Evolutionary conservation across 2,113 vertebrate genomes (phyloP), one percentile per base, ranked within the genome.

Genomic region (Dermatemys mawii): DNA sequence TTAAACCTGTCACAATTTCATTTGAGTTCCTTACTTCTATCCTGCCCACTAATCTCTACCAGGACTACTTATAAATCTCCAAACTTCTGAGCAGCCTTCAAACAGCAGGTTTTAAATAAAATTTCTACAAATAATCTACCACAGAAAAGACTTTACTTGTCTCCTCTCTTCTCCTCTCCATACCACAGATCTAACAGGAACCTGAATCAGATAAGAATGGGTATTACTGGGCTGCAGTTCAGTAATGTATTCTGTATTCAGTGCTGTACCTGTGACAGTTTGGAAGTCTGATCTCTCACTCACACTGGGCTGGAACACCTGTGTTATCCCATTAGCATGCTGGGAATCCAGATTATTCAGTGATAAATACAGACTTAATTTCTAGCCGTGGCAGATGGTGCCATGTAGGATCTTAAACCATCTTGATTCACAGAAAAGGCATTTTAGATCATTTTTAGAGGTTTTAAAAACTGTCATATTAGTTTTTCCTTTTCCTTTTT

Each of bases 201-300:
- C 38, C 8, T 87, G 8, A 50, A 2, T 83, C 41, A 90, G 48
- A 73, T 2, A 48, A 35, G 83, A 80, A 26, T 78, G 26, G 54
- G 16, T 63, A 78, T 5, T 1, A 0, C 49, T 84, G n/a, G 26
- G 10, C 80, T 0, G 0, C 3, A 46, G 10, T 22, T 67, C 70
- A 67, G 2, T 48, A 78, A 63, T 84, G 86, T 1, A 4, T 63
- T 90, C 41, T 85, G 26, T 55, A 29, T 17, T 38, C 54, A 38
- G 2, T 35, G 4, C 2, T 83, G n/a, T 11, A n/a, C 16, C 3
- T 11, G 29, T 19, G 24, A 5, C 46, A 88, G 55, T 49, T 27
- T 73, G 13, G 13, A 81, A 91, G 19, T 55, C 51, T 44, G 38
- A 14, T 26, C 49, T 21, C 7, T 49, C 24, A 81, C 17, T 44